Percentiles rank a stretch among this genome's conserved stretches.
Conservation (phyloP, 2,888 invertebrate species). For the Antheraea yamamai region DNA sequence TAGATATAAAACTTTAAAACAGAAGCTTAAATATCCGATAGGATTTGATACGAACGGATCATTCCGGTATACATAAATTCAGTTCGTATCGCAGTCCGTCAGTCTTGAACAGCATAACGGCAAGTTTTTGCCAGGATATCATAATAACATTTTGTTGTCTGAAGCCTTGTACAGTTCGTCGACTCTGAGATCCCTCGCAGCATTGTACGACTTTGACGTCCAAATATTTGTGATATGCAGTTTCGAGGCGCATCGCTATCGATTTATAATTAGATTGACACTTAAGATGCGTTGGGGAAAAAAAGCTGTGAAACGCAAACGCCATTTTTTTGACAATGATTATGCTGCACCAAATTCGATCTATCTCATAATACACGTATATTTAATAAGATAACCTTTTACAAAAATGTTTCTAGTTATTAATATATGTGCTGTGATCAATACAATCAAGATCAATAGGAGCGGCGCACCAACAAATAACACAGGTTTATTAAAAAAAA, state of each 20-base stretch:
- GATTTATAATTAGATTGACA: conserved; percentile 10
- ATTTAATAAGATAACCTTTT: neutral
- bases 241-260: neutral
- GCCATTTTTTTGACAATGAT: neutral
- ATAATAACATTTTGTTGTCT: conserved; percentile 13
- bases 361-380: neutral
- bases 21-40: neutral
- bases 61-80: conserved; percentile 2
- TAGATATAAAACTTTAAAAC: neutral
- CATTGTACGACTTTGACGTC: neutral
- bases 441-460: no score
- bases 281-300: neutral
- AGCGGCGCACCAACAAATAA: no score
- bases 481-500: no score
- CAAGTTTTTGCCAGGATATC: conserved; percentile 11
- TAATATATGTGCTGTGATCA: no score
- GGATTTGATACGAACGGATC: neutral
- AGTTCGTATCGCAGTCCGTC: conserved; percentile 10
- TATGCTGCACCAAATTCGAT: neutral
- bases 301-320: neutral
- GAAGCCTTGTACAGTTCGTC: conserved; percentile 6
- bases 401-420: no score
- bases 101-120: conserved; percentile 5
- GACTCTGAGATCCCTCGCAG: conserved; percentile 1
- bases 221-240: neutral